Percentiles rank a stretch among this genome's conserved stretches.
phyloP scores from a whole-genome alignment of 2,888 invertebrate species.

The Agrotis ipsilon region DNA sequence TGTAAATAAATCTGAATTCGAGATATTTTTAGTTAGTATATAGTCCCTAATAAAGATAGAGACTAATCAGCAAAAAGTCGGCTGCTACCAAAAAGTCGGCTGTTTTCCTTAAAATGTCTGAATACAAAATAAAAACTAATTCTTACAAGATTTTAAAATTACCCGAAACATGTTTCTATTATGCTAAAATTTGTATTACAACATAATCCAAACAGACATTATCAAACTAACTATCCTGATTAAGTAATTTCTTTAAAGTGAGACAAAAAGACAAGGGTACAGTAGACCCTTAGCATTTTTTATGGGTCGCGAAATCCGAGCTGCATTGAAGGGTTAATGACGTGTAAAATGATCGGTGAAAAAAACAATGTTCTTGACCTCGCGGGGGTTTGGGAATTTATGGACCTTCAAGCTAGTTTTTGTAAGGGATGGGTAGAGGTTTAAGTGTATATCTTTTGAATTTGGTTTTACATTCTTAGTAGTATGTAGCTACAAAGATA shows the following conservation, averaged over 20 bases:
- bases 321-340: constrained; percentile 74
- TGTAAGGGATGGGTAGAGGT: neutral
- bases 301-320: constrained; percentile 77
- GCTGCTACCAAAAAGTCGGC: no score
- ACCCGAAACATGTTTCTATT: neutral
- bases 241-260: constrained; percentile 46
- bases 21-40: no score
- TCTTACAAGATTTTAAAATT: neutral
- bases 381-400: constrained; percentile 50
- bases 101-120: no score
- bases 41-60: no score
- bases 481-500: no score
- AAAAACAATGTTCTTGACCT: constrained; percentile 72
- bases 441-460: constrained; percentile 15
- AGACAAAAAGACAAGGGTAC: constrained; percentile 47
- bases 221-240: constrained; percentile 35
- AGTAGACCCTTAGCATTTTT: constrained; percentile 63
- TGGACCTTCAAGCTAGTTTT: constrained; percentile 25
- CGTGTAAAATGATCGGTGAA: constrained; percentile 73
- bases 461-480: constrained; percentile 22
- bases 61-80: no score
- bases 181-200: constrained; percentile 28
- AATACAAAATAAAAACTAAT: neutral
- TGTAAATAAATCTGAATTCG: no score
- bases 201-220: constrained; percentile 18